A percentile compares a stretch with the other conserved stretches of the same genome.
Evolutionary conservation across 2,797 vertebrate species (phyloP).

Genomic region (Acipenser transmontanus): DNA sequence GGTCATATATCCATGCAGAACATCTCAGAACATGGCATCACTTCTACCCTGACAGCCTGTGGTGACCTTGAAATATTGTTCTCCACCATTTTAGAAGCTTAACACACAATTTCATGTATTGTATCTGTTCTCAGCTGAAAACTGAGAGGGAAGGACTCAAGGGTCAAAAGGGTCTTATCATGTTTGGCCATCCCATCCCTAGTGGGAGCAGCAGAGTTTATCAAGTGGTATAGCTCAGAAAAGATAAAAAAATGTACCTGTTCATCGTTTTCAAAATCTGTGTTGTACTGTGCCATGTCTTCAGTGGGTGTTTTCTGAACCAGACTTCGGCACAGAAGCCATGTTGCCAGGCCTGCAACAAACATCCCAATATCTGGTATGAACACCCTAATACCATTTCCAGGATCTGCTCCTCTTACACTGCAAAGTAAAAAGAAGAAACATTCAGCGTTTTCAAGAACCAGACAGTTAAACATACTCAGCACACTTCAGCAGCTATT

Average conservation of each 20-base stretch:
- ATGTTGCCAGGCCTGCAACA: constrained; percentile 76
- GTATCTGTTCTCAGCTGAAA: no score
- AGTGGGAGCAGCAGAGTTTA: no score
- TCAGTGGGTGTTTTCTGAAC: constrained; percentile 75
- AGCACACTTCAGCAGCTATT: not conserved
- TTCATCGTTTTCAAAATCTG: constrained; percentile 81
- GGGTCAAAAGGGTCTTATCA: no score
- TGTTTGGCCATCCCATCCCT: no score
- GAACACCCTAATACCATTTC: constrained; percentile 91
- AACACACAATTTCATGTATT: no score
- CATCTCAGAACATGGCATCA: no score
- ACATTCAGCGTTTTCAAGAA: not conserved
- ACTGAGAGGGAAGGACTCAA: no score
- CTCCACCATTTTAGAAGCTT: no score
- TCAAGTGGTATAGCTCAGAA: no score
- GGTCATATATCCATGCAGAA: no score
- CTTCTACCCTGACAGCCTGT: no score
- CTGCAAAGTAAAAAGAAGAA: constrained; percentile 46
- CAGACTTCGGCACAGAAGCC: constrained; percentile 88
- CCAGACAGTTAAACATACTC: not conserved
- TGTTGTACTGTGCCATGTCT: constrained; percentile 81
- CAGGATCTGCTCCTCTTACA: constrained; percentile 84
- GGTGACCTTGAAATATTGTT: no score
- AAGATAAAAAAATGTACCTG: constrained; percentile 58
- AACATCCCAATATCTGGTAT: constrained; percentile 95